Evolutionary conservation across 2,888 invertebrate species (phyloP), one percentile per base, ranked within the genome.

Genomic region (Conops quadrifasciatus): DNA sequence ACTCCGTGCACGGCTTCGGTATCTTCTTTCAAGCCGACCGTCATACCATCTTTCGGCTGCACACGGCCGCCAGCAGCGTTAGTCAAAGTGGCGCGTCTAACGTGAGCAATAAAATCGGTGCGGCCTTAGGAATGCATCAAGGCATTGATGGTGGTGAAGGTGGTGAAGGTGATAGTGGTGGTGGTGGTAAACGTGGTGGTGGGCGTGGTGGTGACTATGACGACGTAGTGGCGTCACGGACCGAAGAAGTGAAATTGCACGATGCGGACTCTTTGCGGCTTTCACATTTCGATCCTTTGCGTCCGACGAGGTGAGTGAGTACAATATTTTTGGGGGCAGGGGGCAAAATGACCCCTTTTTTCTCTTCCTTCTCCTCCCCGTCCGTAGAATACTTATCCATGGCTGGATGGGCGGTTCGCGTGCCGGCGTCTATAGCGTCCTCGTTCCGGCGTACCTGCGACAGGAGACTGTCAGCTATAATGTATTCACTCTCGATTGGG

Each of bases 271-370:
- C 83, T 26, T 76, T 84, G 77, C 74, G 80, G 43, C 77, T 78
- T 59, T 83, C 85, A 62, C 78, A 75, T 63, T 84, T 79, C 71
- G 84, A 82, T 78, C 83, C 84, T 59, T 81, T 82, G 71, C 79
- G 83, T 77, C 84, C 84, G 60, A 85, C 84, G 3, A 81, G 84
- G 85, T 85, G 59, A 81, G 82, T 77, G n/a, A n/a, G n/a, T 58
- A 3, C 13, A 47, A 28, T 26, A 11, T 19, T 24, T 19, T 59
- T 24, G 21, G 26, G 19, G 49, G 5, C n/a, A 5, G 4, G 5
- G 9, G 36, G 9, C 4, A 36, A 36, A 36, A 36, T 36, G 36
- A 36, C 2, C 49, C 11, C 11, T 7, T 49, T 11, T 49, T 28
- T 47, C 24, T 56, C 58, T 15, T 71, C 15, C 19, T 49, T 36